Evolutionary conservation across 2,888 invertebrate genomes (phyloP).

Genomic region (Boloria euphrosyne): DNA sequence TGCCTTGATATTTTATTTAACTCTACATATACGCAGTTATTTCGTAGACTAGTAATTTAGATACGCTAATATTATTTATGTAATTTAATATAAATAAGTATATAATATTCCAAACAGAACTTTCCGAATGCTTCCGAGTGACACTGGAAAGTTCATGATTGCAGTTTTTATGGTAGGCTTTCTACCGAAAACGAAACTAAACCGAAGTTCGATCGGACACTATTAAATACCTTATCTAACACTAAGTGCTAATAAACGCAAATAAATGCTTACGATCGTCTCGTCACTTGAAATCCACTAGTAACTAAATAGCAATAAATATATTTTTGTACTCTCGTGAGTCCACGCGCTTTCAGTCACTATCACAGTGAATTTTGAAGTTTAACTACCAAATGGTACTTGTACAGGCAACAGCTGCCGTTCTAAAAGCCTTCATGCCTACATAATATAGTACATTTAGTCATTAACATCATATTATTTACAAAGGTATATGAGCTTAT

Average conservation of each 20-base stretch:
- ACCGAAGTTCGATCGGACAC: neutral
- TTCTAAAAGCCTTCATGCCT: neutral
- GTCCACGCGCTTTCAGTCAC: slow-evolving; percentile 58
- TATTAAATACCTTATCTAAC: slow-evolving; percentile 20
- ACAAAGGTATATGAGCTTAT: too few species aligned
- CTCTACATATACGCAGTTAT: too few species aligned
- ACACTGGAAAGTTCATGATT: too few species aligned
- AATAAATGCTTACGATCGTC: slow-evolving; percentile 37
- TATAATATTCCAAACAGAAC: too few species aligned
- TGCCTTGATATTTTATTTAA: too few species aligned
- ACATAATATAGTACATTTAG: neutral
- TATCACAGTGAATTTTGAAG: slow-evolving; percentile 55
- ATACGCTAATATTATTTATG: too few species aligned
- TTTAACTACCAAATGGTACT: slow-evolving; percentile 49
- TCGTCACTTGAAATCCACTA: slow-evolving; percentile 27
- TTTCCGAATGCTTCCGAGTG: too few species aligned
- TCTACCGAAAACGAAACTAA: too few species aligned
- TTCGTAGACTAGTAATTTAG: too few species aligned
- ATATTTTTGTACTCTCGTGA: slow-evolving; percentile 69
- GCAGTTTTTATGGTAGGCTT: too few species aligned
- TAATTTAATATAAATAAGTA: too few species aligned
- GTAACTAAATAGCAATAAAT: slow-evolving; percentile 34
- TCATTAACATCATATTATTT: too few species aligned
- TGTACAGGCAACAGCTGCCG: neutral
- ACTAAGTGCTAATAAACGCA: slow-evolving; percentile 29